phyloP scores from a whole-genome alignment of 2,113 vertebrate genomes.

The Entomyzon cyanotis region DNA sequence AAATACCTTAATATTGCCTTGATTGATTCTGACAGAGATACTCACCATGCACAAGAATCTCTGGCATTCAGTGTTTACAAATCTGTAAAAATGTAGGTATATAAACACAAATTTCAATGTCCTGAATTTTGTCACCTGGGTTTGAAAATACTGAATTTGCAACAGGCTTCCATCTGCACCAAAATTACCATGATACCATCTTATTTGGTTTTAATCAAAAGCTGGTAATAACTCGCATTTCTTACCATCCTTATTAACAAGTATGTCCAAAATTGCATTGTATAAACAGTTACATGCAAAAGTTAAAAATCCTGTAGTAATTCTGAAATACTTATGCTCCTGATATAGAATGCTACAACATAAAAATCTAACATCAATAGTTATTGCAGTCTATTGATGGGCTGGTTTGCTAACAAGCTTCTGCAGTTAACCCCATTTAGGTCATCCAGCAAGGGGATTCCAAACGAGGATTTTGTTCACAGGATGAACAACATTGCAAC shows the following conservation, averaged over 20 bases:
- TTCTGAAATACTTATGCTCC: neutral
- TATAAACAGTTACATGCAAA: neutral
- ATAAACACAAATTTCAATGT: neutral
- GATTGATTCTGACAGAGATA: neutral
- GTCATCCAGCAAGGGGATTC: neutral
- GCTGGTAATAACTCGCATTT: neutral
- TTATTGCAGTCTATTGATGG: neutral
- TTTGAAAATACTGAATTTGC: neutral
- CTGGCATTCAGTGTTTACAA: neutral
- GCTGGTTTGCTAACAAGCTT: neutral
- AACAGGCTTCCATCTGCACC: neutral
- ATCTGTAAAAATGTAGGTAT: neutral
- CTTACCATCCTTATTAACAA: neutral
- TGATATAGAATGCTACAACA: neutral
- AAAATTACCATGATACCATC: neutral
- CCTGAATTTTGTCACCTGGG: neutral
- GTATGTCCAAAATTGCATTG: neutral
- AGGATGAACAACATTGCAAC: neutral
- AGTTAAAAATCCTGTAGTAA: neutral
- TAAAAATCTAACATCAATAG: neutral
- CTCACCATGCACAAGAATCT: neutral
- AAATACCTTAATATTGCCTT: neutral
- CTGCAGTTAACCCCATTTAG: neutral
- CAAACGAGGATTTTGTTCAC: neutral
- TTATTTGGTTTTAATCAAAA: neutral